Conservation (phyloP, 2,797 vertebrate genomes). For the Phrynocephalus vlangalii region DNA sequence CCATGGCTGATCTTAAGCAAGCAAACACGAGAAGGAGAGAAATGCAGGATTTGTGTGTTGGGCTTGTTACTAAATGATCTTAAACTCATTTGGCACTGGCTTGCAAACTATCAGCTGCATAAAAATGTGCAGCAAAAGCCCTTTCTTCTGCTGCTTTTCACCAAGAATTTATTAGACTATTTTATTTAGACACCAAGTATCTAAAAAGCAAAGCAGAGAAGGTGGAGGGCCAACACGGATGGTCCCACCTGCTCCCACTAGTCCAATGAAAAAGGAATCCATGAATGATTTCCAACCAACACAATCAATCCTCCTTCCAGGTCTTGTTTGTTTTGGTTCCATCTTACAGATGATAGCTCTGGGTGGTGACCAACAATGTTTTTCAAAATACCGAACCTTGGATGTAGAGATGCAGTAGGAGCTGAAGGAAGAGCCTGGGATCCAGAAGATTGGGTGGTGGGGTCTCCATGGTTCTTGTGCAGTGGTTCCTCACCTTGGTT, state of each 20-base stretch:
- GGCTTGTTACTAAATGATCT: conserved; percentile 57
- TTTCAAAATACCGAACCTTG: neutral
- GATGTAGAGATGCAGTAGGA: too few species aligned
- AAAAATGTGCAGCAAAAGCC: conserved; percentile 68
- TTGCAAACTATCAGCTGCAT: conserved; percentile 47
- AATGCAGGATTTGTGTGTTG: conserved; percentile 30
- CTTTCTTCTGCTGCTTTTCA: conserved; percentile 51
- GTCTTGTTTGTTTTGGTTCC: conserved; percentile 37
- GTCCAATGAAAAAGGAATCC: conserved; percentile 22
- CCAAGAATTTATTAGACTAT: conserved; percentile 58
- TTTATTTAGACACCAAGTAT: conserved; percentile 1
- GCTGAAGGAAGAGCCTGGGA: neutral
- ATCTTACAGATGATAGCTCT: conserved; percentile 29
- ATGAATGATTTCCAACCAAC: conserved; percentile 46
- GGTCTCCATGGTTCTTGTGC: too few species aligned
- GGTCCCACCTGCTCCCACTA: conserved; percentile 1
- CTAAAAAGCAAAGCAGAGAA: conserved; percentile 43
- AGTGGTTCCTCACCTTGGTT: too few species aligned
- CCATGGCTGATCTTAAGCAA: conserved; percentile 36
- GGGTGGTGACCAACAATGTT: conserved; percentile 27
- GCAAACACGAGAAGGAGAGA: neutral
- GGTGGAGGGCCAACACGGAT: neutral
- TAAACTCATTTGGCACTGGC: conserved; percentile 59
- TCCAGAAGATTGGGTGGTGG: too few species aligned
- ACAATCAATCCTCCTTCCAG: conserved; percentile 49